Conservation (phyloP, 2,888 invertebrate species). For the Polyommatus iphigenia region DNA sequence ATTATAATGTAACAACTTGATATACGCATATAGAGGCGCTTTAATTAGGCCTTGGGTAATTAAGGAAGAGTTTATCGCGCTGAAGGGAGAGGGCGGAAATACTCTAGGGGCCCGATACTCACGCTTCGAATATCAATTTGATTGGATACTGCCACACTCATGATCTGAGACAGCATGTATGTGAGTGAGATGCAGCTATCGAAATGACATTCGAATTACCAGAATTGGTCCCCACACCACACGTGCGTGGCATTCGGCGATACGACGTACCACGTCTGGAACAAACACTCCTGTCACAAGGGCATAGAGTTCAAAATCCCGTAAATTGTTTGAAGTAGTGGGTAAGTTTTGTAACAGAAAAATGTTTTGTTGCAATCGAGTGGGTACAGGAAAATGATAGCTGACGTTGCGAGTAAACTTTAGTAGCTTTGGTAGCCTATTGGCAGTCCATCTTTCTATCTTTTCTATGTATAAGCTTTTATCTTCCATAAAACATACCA, state of each 20-base stretch:
- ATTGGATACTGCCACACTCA: no score
- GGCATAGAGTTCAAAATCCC: conserved; percentile 32
- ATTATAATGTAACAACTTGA: no score
- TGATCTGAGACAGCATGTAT: no score
- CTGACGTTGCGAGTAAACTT: conserved; percentile 40
- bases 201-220: not conserved
- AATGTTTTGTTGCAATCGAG: conserved; percentile 56
- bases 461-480: no score
- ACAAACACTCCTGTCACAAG: conserved; percentile 27
- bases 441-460: no score
- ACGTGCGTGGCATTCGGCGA: conserved; percentile 69
- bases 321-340: not conserved
- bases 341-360: conserved; percentile 45
- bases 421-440: not conserved
- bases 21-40: conserved; percentile 35
- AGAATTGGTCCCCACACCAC: conserved; percentile 45
- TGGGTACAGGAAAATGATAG: conserved; percentile 62
- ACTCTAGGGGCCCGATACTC: conserved; percentile 41
- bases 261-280: conserved; percentile 48
- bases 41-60: conserved; percentile 59
- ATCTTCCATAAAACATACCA: no score
- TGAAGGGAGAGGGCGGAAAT: conserved; percentile 70
- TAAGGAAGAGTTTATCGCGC: conserved; percentile 64
- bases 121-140: not conserved
- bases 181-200: not conserved